Percentiles rank a stretch among this genome's conserved stretches.
Evolutionary conservation across 1,140 invertebrate genomes (phyloP).

Genomic region (Leptopilina boulardi): DNA sequence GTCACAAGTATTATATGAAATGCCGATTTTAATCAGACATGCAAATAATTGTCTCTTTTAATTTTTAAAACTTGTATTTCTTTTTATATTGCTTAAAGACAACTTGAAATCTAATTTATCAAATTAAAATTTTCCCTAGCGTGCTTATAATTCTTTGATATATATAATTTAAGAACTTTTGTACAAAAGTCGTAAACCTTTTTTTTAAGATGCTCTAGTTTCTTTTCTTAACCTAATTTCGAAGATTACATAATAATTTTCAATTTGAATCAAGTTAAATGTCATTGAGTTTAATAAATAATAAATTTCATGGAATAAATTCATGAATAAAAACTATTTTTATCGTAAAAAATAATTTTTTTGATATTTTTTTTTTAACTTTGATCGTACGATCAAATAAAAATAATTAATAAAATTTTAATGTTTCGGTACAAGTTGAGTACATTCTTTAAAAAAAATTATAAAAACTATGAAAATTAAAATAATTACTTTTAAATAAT

Average conservation of each 20-base stretch:
- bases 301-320: background rate
- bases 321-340: background rate
- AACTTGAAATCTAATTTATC: background rate
- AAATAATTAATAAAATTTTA: no score
- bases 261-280: background rate
- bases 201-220: background rate
- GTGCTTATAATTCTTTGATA: background rate
- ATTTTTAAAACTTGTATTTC: background rate
- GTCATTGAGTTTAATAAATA: background rate
- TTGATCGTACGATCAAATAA: no score
- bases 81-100: background rate
- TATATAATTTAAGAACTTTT: background rate
- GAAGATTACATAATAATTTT: constrained; percentile 33
- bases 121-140: background rate
- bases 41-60: background rate
- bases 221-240: no score
- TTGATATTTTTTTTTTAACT: no score
- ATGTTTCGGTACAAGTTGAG: no score
- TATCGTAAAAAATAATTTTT: no score
- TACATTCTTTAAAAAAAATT: no score
- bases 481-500: no score
- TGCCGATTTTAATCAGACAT: background rate
- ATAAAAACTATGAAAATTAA: no score
- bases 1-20: background rate
- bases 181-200: background rate